Evolutionary conservation across 2,888 invertebrate species (phyloP).

Genomic region (Himalopsyche anomala): DNA sequence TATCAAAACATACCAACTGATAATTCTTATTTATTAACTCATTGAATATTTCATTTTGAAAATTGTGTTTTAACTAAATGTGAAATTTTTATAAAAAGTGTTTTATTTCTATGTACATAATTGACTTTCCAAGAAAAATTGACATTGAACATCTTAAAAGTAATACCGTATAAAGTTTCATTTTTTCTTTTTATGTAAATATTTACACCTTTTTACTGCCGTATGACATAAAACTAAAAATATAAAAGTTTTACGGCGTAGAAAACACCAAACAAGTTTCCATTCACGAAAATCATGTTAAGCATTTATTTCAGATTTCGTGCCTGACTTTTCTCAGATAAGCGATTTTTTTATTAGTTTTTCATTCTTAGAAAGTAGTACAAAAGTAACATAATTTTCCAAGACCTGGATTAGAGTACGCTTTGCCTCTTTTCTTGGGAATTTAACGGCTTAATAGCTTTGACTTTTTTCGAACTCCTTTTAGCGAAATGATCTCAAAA

Average conservation of each 20-base stretch:
- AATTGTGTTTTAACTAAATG: too few species aligned
- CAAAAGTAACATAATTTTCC: slow-evolving; percentile 37
- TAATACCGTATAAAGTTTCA: background rate
- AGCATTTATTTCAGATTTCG: slow-evolving; percentile 23
- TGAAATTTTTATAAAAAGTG: too few species aligned
- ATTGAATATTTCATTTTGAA: too few species aligned
- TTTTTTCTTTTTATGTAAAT: background rate
- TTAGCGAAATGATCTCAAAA: background rate
- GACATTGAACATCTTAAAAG: too few species aligned
- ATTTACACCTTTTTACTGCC: background rate
- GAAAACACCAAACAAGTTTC: slow-evolving; percentile 16
- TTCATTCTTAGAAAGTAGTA: slow-evolving; percentile 35
- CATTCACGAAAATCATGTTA: slow-evolving; percentile 25
- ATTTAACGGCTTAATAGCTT: slow-evolving; percentile 38
- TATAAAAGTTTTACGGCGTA: background rate
- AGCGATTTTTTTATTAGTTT: slow-evolving; percentile 41
- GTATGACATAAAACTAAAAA: background rate
- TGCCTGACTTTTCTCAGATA: slow-evolving; percentile 35
- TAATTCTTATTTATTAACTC: too few species aligned
- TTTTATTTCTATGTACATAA: too few species aligned
- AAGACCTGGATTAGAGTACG: slow-evolving; percentile 7
- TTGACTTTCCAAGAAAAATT: too few species aligned
- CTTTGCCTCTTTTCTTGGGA: slow-evolving; percentile 11
- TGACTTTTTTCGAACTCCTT: slow-evolving; percentile 27
- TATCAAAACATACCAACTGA: too few species aligned